phyloP scores from a whole-genome alignment of 2,797 vertebrate species.

The Xerus rutilus region DNA sequence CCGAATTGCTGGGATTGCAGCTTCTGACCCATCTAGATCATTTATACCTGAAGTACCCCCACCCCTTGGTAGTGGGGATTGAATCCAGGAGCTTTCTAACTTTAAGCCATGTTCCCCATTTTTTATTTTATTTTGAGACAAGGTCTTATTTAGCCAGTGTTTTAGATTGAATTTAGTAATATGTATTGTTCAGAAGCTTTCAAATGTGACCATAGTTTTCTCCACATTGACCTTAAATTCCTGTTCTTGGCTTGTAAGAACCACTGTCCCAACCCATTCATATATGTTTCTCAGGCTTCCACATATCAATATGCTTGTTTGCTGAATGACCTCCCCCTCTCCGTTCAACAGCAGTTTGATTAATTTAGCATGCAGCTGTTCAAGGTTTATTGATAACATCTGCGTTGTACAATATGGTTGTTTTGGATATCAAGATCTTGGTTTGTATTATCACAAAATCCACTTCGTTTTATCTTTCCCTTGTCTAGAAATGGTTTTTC shows the following conservation, averaged over 20 bases:
- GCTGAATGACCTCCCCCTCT: neutral
- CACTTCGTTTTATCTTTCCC: neutral
- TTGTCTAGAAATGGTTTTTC: neutral
- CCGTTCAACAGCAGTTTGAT: neutral
- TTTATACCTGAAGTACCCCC: too few relatives aligned
- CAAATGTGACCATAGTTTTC: neutral
- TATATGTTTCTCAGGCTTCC: neutral
- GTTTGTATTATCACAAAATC: conserved; percentile 43
- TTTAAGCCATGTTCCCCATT: neutral
- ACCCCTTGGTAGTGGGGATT: too few relatives aligned
- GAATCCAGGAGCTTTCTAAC: neutral
- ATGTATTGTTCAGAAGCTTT: neutral
- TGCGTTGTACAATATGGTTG: neutral
- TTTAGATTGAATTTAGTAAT: neutral
- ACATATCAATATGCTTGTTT: neutral
- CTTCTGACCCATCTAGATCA: too few relatives aligned
- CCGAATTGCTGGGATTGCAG: too few relatives aligned
- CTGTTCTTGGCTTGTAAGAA: neutral
- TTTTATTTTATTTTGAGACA: neutral
- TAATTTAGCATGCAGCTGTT: neutral
- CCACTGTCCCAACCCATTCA: neutral
- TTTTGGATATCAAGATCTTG: conserved; percentile 1
- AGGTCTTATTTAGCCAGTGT: neutral
- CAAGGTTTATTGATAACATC: neutral
- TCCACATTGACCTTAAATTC: neutral